phyloP scores from a whole-genome alignment of 2,797 vertebrate genomes.

The Coregonus ussuriensis region DNA sequence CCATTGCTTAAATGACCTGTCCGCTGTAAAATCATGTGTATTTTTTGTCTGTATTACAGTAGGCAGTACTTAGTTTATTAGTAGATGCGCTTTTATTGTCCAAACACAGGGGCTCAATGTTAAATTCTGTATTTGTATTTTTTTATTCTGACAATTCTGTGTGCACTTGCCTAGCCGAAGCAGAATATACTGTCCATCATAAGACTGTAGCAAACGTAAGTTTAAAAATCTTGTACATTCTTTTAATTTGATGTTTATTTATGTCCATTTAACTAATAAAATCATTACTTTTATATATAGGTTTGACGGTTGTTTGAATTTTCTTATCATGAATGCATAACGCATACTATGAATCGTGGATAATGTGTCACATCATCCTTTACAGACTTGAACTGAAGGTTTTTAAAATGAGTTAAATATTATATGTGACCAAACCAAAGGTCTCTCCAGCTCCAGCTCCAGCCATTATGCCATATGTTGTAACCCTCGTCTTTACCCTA shows the following conservation, averaged over 20 bases:
- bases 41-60: slow-evolving; percentile 68
- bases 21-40: slow-evolving; percentile 68
- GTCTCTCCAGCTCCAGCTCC: neutral
- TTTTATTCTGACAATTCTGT: slow-evolving; percentile 77
- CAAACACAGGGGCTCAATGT: slow-evolving; percentile 75
- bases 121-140: slow-evolving; percentile 75
- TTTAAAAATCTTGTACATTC: slow-evolving; percentile 41
- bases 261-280: slow-evolving; percentile 61
- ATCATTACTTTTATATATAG: slow-evolving; percentile 57
- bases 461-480: too few species aligned
- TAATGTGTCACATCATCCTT: neutral
- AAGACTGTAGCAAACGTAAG: slow-evolving; percentile 64
- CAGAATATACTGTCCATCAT: slow-evolving; percentile 62
- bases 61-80: slow-evolving; percentile 69
- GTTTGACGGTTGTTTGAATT: slow-evolving; percentile 7
- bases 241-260: slow-evolving; percentile 66
- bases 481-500: too few species aligned
- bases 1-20: slow-evolving; percentile 74
- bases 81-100: slow-evolving; percentile 73
- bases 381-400: neutral
- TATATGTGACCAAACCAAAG: neutral
- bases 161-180: slow-evolving; percentile 75
- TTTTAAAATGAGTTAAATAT: neutral
- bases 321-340: neutral
- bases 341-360: neutral